These are phyloP conservation scores for Tachysurus fulvidraco DNA, from an alignment of 2,113 vertebrate species.

Conservation along the genomic window DNA sequence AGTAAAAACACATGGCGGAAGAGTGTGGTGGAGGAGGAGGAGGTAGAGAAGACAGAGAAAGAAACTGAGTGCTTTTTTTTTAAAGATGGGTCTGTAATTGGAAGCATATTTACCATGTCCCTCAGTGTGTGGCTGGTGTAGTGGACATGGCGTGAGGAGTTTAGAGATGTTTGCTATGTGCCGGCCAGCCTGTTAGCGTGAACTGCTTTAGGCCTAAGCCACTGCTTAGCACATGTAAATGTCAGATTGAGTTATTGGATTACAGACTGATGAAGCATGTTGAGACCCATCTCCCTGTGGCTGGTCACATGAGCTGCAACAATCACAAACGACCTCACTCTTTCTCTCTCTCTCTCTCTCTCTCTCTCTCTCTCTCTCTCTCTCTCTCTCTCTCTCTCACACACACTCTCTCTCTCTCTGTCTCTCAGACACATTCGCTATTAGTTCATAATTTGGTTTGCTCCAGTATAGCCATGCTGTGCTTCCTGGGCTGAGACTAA, in stretches of 20 bases:
- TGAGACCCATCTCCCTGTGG: conserved; percentile 49
- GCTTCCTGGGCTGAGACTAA: neutral
- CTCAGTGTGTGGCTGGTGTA: conserved; percentile 41
- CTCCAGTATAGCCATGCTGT: neutral
- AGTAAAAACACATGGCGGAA: neutral
- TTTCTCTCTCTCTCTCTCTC: neutral
- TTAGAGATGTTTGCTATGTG: neutral
- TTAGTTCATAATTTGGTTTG: neutral
- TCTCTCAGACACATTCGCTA: neutral
- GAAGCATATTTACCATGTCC: conserved; percentile 54
- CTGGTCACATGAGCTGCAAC: conserved; percentile 59
- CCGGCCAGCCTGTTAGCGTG: conserved; percentile 40
- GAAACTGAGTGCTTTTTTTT: neutral
- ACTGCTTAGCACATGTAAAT: conserved; percentile 49
- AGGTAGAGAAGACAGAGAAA: neutral
- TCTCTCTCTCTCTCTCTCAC: too few species aligned
- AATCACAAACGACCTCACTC: conserved; percentile 34
- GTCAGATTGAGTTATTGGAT: conserved; percentile 63
- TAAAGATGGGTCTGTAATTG: conserved; percentile 61
- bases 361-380: neutral
- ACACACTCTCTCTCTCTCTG: too few species aligned
- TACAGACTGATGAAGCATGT: conserved; percentile 56
- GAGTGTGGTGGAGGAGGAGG: neutral
- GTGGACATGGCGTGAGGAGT: neutral
- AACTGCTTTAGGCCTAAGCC: conserved; percentile 40